phyloP scores from a whole-genome alignment of 1,140 invertebrate species.

The Latrodectus geometricus region DNA sequence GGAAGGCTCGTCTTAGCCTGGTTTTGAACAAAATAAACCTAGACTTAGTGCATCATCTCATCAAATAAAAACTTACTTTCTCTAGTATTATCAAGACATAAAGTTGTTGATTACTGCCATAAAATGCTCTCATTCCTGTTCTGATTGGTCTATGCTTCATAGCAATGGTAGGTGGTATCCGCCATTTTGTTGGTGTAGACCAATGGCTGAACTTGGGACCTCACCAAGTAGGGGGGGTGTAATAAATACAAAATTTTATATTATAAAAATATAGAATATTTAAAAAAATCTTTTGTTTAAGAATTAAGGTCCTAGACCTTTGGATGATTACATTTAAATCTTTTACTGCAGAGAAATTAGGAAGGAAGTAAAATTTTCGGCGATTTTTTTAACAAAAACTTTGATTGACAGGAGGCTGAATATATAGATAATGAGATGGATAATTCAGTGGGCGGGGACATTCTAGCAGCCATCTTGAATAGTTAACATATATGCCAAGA shows the following conservation, averaged over 20 bases:
- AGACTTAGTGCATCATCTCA: conserved; percentile 60
- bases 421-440: conserved; percentile 54
- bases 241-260: conserved; percentile 7
- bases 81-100: conserved; percentile 59
- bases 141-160: conserved; percentile 39
- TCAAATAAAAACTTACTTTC: conserved; percentile 62
- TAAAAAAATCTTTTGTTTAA: background rate
- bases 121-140: conserved; percentile 36
- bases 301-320: too few species aligned
- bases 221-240: conserved; percentile 14
- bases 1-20: conserved; percentile 54
- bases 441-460: conserved; percentile 51
- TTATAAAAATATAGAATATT: background rate
- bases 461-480: conserved; percentile 54
- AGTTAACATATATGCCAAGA: conserved; percentile 24
- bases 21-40: conserved; percentile 56
- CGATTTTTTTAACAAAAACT: background rate
- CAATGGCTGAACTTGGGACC: conserved; percentile 32
- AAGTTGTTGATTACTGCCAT: conserved; percentile 57
- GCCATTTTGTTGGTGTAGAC: conserved; percentile 44
- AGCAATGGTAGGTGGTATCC: conserved; percentile 3
- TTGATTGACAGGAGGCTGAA: conserved; percentile 52
- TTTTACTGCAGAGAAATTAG: too few species aligned
- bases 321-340: too few species aligned
- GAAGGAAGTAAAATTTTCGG: background rate